A percentile compares a stretch with the other conserved stretches of the same genome.
phyloP scores from a whole-genome alignment of 1,140 invertebrate genomes.

The Dinothrombium tinctorium region DNA sequence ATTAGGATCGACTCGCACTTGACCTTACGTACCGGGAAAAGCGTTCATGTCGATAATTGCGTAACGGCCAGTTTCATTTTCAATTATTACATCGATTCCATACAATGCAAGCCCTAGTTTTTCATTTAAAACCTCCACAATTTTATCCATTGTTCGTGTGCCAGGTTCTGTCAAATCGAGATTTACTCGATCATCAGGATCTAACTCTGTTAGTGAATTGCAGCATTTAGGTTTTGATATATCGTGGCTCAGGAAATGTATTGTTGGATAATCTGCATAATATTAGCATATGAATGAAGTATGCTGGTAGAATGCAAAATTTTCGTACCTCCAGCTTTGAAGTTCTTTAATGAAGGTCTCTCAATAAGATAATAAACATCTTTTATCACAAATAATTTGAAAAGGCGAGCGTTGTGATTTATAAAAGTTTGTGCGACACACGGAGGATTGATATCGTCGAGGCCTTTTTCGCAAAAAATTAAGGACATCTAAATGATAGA shows the following conservation, averaged over 20 bases:
- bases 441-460: conserved; percentile 48
- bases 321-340: conserved; percentile 36
- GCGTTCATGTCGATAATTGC: conserved; percentile 73
- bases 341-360: conserved; percentile 73
- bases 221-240: conserved; percentile 63
- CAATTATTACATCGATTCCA: conserved; percentile 69
- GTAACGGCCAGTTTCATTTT: conserved; percentile 47
- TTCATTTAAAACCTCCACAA: conserved; percentile 19
- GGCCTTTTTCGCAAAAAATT: conserved; percentile 52
- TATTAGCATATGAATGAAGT: neutral
- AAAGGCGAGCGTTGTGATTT: conserved; percentile 66
- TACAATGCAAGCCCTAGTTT: conserved; percentile 45
- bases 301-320: conserved; percentile 1
- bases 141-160: conserved; percentile 1
- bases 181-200: conserved; percentile 2
- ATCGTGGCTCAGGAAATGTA: conserved; percentile 59
- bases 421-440: conserved; percentile 73
- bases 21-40: conserved; percentile 37
- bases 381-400: conserved; percentile 61
- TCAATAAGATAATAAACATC: conserved; percentile 47
- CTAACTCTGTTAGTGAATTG: conserved; percentile 45
- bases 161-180: too few relatives aligned
- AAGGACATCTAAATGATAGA: conserved; percentile 44
- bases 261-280: conserved; percentile 27
- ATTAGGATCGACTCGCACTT: neutral